phyloP scores from a whole-genome alignment of 2,888 invertebrate species.

The Drosophila atripex region DNA sequence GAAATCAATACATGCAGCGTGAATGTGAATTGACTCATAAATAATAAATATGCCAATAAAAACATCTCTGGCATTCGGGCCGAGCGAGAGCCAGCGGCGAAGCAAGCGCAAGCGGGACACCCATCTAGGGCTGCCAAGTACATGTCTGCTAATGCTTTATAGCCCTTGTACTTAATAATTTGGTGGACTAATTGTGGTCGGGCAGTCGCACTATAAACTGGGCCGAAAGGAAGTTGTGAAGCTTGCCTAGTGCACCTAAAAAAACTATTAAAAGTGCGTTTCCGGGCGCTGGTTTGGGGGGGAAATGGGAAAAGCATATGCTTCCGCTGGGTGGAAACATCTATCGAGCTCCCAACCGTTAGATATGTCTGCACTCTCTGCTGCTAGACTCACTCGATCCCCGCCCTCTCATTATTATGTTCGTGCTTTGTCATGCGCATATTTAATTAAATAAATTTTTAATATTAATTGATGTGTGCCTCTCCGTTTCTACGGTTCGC shows the following conservation, averaged over 20 bases:
- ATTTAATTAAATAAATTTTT: constrained; percentile 66
- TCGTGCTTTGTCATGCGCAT: constrained; percentile 66
- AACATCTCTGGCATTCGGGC: constrained; percentile 48
- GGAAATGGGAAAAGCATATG: constrained; percentile 57
- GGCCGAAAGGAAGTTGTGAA: constrained; percentile 51
- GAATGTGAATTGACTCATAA: constrained; percentile 74
- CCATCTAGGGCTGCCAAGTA: constrained; percentile 37
- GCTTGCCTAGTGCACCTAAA: constrained; percentile 27
- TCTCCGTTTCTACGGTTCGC: constrained; percentile 70
- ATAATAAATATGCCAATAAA: constrained; percentile 73
- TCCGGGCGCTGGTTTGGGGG: constrained; percentile 55
- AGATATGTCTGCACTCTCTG: constrained; percentile 46
- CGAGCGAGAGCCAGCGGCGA: neutral
- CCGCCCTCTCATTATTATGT: constrained; percentile 44
- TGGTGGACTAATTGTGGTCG: constrained; percentile 77
- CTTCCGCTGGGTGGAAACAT: constrained; percentile 71
- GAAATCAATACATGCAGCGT: constrained; percentile 51
- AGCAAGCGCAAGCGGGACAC: constrained; percentile 6
- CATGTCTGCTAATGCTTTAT: constrained; percentile 49
- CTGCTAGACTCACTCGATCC: constrained; percentile 73
- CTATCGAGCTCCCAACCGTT: constrained; percentile 51
- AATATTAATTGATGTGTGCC: constrained; percentile 65
- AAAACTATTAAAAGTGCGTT: constrained; percentile 44
- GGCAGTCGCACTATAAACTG: constrained; percentile 62
- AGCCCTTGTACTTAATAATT: constrained; percentile 71